These are phyloP conservation scores for Protonibea diacanthus DNA, from an alignment of 2,797 vertebrate species.

Conservation along the genomic window DNA sequence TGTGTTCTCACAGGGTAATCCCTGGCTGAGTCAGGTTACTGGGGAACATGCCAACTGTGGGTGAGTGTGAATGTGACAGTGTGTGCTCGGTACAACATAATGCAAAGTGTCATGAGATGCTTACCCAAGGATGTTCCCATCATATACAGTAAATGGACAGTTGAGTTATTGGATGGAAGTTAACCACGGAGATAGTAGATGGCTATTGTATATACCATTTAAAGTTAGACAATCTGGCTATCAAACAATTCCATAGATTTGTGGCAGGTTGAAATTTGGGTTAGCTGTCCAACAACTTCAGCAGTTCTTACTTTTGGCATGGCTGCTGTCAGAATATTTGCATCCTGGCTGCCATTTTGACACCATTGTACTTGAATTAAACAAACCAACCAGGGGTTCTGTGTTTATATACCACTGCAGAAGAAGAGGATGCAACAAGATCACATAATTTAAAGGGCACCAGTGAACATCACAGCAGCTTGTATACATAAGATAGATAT, in stretches of 20 bases:
- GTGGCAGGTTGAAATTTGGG: neutral
- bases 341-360: neutral
- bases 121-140: neutral
- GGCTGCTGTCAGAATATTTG: neutral
- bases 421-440: neutral
- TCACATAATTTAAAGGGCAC: too few relatives aligned
- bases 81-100: neutral
- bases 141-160: neutral
- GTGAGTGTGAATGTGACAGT: neutral
- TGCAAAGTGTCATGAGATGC: neutral
- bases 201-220: neutral
- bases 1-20: slow-evolving; percentile 67
- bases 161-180: neutral
- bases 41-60: slow-evolving; percentile 12
- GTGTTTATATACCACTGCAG: too few relatives aligned
- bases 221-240: neutral
- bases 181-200: neutral
- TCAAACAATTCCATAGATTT: neutral
- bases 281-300: too few relatives aligned
- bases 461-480: too few relatives aligned
- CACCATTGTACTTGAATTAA: neutral
- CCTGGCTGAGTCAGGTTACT: slow-evolving; percentile 51
- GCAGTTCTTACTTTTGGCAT: neutral
- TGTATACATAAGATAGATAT: too few relatives aligned
- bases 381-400: too few relatives aligned